Evolutionary conservation across 2,888 invertebrate genomes (phyloP).

Genomic region (Mythimna albipuncta): DNA sequence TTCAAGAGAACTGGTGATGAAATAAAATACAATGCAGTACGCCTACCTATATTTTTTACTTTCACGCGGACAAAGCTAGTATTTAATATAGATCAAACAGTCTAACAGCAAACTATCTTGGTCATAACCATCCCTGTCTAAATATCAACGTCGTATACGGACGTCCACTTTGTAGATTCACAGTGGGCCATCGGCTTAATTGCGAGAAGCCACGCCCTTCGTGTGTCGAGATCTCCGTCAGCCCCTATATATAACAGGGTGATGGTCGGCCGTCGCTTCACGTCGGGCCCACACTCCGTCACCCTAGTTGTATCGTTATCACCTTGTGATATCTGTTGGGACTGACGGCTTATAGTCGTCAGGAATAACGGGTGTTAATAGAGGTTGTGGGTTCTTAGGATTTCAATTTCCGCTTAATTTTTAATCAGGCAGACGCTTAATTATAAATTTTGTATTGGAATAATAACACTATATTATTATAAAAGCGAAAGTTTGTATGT

Average conservation of each 20-base stretch:
- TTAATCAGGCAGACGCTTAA: neutral
- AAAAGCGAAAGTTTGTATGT: too few species aligned
- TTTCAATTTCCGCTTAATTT: neutral
- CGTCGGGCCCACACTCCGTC: constrained; percentile 52
- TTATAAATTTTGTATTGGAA: too few species aligned
- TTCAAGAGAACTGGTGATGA: too few species aligned
- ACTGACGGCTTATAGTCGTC: constrained; percentile 15
- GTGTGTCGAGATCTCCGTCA: constrained; percentile 62
- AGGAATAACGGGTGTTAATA: constrained; percentile 17
- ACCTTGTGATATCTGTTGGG: constrained; percentile 45
- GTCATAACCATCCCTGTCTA: constrained; percentile 29
- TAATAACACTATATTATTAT: too few species aligned
- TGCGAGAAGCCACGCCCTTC: constrained; percentile 65
- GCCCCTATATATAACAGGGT: constrained; percentile 56
- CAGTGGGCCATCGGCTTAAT: constrained; percentile 66
- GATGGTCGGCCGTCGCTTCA: constrained; percentile 57
- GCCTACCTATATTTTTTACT: too few species aligned
- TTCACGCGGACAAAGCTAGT: too few species aligned
- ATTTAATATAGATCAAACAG: neutral
- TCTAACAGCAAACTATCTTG: neutral
- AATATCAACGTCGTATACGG: constrained; percentile 48
- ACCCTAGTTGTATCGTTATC: constrained; percentile 57
- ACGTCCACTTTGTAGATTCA: constrained; percentile 54
- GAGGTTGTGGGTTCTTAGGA: neutral
- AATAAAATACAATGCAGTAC: too few species aligned